Evolutionary conservation across 2,888 invertebrate species (phyloP), one percentile per base, ranked within the genome.

Genomic region (Eupithecia inturbata): DNA sequence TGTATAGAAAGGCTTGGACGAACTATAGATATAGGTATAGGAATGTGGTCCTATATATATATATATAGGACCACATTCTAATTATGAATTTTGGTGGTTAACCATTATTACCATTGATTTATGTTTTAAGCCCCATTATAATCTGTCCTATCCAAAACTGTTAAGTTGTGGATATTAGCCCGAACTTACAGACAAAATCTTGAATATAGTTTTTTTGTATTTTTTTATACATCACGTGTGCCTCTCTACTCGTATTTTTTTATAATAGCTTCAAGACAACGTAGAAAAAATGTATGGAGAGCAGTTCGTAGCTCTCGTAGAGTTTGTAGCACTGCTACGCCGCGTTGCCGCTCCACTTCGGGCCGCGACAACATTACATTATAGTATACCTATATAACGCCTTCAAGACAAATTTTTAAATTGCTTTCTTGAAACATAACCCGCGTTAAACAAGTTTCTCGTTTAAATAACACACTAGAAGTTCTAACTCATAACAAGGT

Each of bases 391-490:
- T 53, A 22, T 19, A 57, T 57, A 87, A 85, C 89, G 87, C 88
- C 89, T 89, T 87, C 83, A 84, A 87, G 89, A 91, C 89, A 92
- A 91, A 90, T 91, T 93, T 93, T 93, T 92, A 92, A 92, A 92
- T 92, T 91, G 87, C 90, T 87, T 89, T 82, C 85, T 81, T 86
- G 84, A 87, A 83, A 84, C 88, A 83, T 85, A 86, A 33, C 31
- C 33, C 36, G n/a, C 63, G 10, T n/a, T n/a, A n/a, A 64, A 64
- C 31, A 36, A 66, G 14, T 12, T 66, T 26, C 41, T 39, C 10
- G 22, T 53, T 66, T 36, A 6, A 22, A 6, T 6, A 41, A n/a
- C 36, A 41, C 3, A 64, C n/a, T n/a, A n/a, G 6, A 64, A n/a
- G 12, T 12, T 31, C 31, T 31, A 19, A 4, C n/a, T 49, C 49